Evolutionary conservation across 92 coral and sea anemone genomes (phyloP).

Genomic region (Porites rus): DNA sequence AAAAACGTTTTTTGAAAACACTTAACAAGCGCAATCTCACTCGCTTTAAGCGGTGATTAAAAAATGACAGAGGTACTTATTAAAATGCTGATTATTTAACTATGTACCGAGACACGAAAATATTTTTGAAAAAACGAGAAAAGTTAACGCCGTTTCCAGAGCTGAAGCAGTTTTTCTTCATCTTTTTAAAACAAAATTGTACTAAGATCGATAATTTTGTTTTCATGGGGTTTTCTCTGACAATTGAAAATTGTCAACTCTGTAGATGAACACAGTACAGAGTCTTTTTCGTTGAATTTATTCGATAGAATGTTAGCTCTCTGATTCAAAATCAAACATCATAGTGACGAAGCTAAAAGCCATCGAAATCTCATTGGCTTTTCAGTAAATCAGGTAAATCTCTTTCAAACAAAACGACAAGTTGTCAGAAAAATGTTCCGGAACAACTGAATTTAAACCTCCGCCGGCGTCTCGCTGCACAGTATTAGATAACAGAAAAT

Average conservation of each 20-base stretch:
- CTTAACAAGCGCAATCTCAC: too few relatives aligned
- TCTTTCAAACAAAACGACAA: slow-evolving; percentile 22
- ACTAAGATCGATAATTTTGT: background rate
- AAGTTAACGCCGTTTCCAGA: background rate
- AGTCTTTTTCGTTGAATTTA: background rate
- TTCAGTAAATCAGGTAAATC: background rate
- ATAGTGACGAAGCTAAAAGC: background rate
- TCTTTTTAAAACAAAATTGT: background rate
- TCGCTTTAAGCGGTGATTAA: too few relatives aligned
- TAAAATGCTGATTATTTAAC: too few relatives aligned
- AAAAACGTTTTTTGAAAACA: too few relatives aligned
- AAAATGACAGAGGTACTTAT: too few relatives aligned
- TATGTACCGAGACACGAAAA: background rate
- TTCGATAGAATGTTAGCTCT: background rate
- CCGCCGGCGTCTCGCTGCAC: background rate
- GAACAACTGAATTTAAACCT: background rate
- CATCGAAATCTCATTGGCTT: background rate
- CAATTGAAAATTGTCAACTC: background rate
- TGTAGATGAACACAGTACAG: background rate
- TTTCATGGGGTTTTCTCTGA: background rate
- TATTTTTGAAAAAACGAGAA: background rate
- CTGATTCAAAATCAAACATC: background rate
- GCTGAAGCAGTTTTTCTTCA: background rate
- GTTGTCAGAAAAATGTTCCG: background rate
- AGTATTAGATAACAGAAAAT: background rate